These are phyloP conservation scores for Ambastaia sidthimunki DNA, from an alignment of 2,797 vertebrate species.

Conservation along the genomic window DNA sequence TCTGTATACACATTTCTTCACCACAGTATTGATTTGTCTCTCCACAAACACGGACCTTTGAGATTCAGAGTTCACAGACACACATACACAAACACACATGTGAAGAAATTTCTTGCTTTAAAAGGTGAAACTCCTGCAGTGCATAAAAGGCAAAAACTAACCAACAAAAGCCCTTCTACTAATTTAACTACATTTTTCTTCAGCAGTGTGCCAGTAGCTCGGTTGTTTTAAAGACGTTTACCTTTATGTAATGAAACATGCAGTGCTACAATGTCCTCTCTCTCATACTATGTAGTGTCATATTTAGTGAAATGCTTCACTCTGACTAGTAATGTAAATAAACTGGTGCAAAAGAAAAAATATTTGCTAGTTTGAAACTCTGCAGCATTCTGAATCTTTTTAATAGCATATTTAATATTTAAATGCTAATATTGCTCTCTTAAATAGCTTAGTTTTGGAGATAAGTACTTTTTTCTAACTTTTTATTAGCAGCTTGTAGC, in stretches of 20 bases:
- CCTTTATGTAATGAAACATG: neutral
- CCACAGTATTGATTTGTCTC: conserved; percentile 25
- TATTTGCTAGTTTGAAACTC: too few species aligned
- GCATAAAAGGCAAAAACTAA: neutral
- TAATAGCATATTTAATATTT: too few species aligned
- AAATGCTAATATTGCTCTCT: too few species aligned
- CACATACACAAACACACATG: neutral
- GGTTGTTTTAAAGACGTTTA: neutral
- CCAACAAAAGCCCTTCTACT: neutral
- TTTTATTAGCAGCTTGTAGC: neutral
- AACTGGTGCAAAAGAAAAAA: too few species aligned
- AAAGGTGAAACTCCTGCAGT: neutral
- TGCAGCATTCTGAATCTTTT: neutral
- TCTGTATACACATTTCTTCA: conserved; percentile 25
- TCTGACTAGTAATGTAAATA: too few species aligned
- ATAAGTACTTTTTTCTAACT: neutral
- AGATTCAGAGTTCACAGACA: conserved; percentile 12
- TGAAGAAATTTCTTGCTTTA: neutral
- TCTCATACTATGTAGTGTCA: too few species aligned
- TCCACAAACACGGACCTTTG: neutral
- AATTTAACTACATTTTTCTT: neutral
- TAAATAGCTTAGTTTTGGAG: neutral
- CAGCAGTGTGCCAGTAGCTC: neutral
- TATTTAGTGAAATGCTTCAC: too few species aligned
- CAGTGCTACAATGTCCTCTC: too few species aligned